Evolutionary conservation across 2,113 vertebrate species (phyloP).

Genomic region (Pitta sordida): DNA sequence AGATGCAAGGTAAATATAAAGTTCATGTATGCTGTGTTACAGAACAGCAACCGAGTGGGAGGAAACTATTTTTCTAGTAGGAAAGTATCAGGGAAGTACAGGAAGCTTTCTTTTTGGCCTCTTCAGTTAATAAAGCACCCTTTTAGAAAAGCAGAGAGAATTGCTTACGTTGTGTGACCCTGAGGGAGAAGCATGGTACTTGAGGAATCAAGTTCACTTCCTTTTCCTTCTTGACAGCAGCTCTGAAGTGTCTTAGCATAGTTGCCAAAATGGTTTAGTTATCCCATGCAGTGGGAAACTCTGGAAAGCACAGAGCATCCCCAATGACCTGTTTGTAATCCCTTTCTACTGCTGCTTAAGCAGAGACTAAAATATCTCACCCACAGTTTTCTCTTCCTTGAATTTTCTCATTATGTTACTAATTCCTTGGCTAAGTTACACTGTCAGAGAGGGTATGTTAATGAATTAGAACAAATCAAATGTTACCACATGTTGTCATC

Average conservation of each 20-base stretch:
- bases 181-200: background rate
- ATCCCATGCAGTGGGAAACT: background rate
- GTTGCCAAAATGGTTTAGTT: background rate
- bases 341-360: background rate
- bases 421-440: background rate
- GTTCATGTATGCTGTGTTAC: background rate
- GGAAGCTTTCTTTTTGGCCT: background rate
- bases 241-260: background rate
- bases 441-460: background rate
- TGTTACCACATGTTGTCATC: background rate
- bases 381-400: background rate
- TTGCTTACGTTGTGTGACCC: background rate
- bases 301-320: background rate
- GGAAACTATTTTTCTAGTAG: background rate
- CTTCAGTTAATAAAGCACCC: background rate
- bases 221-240: background rate
- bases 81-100: background rate
- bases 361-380: background rate
- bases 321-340: background rate
- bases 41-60: background rate
- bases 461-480: background rate
- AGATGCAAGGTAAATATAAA: background rate
- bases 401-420: background rate
- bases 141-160: background rate
- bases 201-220: background rate